Conservation (phyloP, 2,888 invertebrate species). For the Napeogenes inachia region DNA sequence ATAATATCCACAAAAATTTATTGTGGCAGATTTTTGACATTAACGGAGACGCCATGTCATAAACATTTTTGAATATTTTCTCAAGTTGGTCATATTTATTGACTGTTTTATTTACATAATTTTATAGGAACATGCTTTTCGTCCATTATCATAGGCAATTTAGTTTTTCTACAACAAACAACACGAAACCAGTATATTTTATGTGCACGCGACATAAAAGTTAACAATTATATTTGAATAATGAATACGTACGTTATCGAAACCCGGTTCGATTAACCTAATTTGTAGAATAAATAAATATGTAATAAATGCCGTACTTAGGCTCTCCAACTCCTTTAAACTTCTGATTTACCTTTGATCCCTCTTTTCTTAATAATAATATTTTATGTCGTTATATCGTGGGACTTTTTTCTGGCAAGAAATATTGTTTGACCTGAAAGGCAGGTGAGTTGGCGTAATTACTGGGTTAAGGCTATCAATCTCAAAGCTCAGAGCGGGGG, state of each 20-base stretch:
- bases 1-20: neutral
- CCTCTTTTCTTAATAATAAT: too few relatives aligned
- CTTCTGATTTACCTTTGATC: too few relatives aligned
- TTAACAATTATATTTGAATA: conserved; percentile 2
- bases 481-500: neutral
- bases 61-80: neutral
- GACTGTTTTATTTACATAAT: neutral
- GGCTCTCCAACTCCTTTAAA: too few relatives aligned
- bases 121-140: neutral
- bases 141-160: neutral
- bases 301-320: too few relatives aligned
- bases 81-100: neutral
- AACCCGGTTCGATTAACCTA: too few relatives aligned
- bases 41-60: neutral
- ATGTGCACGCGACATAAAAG: neutral
- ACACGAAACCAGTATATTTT: neutral
- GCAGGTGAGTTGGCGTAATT: conserved; percentile 8
- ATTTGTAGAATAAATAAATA: too few relatives aligned
- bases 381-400: too few relatives aligned
- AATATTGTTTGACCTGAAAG: neutral
- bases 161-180: neutral
- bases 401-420: too few relatives aligned
- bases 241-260: neutral
- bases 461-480: conserved; percentile 4
- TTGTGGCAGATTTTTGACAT: neutral